phyloP scores from a whole-genome alignment of 2,113 vertebrate species.

The Rhipidura dahli region DNA sequence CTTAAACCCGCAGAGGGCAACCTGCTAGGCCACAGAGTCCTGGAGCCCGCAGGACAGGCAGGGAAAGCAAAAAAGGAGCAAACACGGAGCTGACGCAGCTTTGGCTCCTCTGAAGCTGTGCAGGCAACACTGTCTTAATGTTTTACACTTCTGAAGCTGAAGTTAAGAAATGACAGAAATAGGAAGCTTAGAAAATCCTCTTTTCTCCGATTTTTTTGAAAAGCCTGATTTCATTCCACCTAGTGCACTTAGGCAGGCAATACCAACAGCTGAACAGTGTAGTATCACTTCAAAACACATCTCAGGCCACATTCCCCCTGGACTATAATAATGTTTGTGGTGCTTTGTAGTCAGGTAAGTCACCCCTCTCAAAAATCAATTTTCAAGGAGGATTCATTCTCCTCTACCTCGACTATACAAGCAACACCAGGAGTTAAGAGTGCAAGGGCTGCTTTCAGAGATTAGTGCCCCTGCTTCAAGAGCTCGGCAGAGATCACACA shows the following conservation, averaged over 20 bases:
- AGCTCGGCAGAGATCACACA: background rate
- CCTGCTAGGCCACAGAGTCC: background rate
- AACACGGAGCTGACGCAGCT: accelerated
- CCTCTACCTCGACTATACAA: background rate
- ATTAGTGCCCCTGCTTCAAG: background rate
- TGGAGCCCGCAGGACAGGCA: background rate
- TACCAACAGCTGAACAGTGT: background rate
- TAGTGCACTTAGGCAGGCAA: background rate
- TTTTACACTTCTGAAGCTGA: background rate
- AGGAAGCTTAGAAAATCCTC: background rate
- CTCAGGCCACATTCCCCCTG: background rate
- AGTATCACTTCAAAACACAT: background rate
- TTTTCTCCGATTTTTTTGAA: background rate
- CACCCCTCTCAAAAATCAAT: background rate
- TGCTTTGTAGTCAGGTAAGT: background rate
- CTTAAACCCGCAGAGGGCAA: background rate
- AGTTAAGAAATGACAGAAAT: background rate
- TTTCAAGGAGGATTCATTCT: conserved; percentile 21
- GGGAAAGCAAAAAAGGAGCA: background rate
- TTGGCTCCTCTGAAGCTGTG: background rate
- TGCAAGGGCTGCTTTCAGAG: background rate
- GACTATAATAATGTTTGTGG: background rate
- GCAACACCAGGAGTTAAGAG: background rate
- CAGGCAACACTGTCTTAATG: background rate
- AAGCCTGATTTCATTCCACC: background rate